Percentiles rank a stretch among this genome's conserved stretches.
Evolutionary conservation across 2,797 vertebrate species (phyloP).

Genomic region (Acropternis orthonyx): DNA sequence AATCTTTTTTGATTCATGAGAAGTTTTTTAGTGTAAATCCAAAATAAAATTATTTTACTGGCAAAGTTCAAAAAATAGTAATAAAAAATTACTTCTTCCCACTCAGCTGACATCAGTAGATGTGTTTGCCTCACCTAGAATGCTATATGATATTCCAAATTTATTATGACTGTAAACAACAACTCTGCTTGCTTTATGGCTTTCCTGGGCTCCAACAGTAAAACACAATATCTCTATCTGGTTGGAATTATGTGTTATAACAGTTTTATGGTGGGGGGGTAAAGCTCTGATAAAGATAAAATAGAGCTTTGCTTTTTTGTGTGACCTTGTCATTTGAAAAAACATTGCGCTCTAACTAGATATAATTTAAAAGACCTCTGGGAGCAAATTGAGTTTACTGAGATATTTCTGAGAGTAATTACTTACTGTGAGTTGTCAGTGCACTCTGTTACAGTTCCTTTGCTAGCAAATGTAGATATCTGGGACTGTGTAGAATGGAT

Average conservation of each 20-base stretch:
- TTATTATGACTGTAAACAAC: constrained; percentile 64
- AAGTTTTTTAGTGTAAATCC: neutral
- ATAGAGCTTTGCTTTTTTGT: constrained; percentile 64
- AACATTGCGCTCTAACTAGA: constrained; percentile 69
- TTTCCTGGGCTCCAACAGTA: constrained; percentile 24
- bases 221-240: constrained; percentile 47
- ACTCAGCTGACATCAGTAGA: neutral
- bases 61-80: neutral
- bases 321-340: constrained; percentile 75
- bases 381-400: constrained; percentile 74
- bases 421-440: constrained; percentile 70
- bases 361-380: constrained; percentile 74
- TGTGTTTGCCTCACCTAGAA: neutral
- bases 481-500: constrained; percentile 68
- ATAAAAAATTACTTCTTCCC: neutral
- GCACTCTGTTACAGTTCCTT: constrained; percentile 57
- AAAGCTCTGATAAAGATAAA: constrained; percentile 70
- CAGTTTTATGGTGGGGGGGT: constrained; percentile 56
- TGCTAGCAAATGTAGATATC: constrained; percentile 65
- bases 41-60: neutral
- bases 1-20: neutral
- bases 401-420: constrained; percentile 77
- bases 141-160: constrained; percentile 28
- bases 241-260: constrained; percentile 51
- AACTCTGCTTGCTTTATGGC: constrained; percentile 63